A percentile compares a stretch with the other conserved stretches of the same genome.
These are phyloP conservation scores for Andrena hattorfiana DNA, from an alignment of 2,888 invertebrate genomes.

Conservation along the genomic window DNA sequence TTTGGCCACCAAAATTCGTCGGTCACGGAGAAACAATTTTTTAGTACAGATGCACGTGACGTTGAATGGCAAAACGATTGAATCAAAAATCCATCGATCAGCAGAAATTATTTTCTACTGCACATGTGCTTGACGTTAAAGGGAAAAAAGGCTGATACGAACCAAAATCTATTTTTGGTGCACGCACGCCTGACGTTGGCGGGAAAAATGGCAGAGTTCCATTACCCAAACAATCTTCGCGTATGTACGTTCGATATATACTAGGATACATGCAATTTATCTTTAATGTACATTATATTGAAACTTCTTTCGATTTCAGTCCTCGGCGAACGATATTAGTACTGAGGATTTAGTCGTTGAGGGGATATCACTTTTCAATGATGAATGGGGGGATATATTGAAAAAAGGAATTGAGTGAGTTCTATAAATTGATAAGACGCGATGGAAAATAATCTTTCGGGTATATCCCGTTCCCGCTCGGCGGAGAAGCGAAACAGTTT, in stretches of 20 bases:
- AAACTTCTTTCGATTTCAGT: background rate
- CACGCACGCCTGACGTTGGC: background rate
- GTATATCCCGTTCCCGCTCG: slow-evolving; percentile 19
- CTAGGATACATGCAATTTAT: background rate
- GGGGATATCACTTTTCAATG: slow-evolving; percentile 9
- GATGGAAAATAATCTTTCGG: slow-evolving; percentile 40
- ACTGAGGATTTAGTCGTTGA: slow-evolving; percentile 16
- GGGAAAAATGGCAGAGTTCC: background rate
- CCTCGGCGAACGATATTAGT: slow-evolving; percentile 1
- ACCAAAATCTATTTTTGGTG: background rate
- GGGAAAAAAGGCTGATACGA: background rate
- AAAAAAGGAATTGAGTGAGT: slow-evolving; percentile 24
- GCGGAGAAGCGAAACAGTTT: slow-evolving; percentile 44
- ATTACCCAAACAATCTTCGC: background rate
- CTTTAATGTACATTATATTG: background rate
- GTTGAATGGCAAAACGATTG: background rate
- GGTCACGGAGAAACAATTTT: background rate
- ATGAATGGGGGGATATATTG: background rate
- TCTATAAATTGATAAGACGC: slow-evolving; percentile 29
- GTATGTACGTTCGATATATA: background rate
- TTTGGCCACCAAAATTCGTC: background rate
- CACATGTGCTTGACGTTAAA: background rate
- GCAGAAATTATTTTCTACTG: background rate
- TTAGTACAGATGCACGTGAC: background rate
- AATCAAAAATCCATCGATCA: background rate